Evolutionary conservation across 2,888 invertebrate species (phyloP).

Genomic region (Lycia hirtaria): DNA sequence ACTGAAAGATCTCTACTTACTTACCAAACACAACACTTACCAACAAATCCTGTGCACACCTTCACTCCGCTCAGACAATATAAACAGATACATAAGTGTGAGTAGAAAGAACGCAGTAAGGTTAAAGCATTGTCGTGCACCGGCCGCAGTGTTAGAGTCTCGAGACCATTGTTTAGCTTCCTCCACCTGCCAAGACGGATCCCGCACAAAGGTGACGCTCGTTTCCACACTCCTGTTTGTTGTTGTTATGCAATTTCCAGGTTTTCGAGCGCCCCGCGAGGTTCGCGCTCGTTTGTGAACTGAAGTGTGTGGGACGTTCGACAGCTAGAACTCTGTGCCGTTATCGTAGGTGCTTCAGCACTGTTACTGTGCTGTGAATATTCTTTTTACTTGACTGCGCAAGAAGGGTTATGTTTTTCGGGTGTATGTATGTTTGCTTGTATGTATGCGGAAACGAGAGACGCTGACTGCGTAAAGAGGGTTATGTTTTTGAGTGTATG

Average conservation of each 20-base stretch:
- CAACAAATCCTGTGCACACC: neutral
- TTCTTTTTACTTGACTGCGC: neutral
- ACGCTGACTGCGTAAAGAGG: too few relatives aligned
- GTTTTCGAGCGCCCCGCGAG: conserved; percentile 74
- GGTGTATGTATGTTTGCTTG: neutral
- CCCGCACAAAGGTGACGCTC: conserved; percentile 77
- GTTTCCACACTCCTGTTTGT: conserved; percentile 79
- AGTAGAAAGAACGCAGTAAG: neutral
- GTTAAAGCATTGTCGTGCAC: conserved; percentile 7
- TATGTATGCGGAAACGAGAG: too few relatives aligned
- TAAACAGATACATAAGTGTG: conserved; percentile 2
- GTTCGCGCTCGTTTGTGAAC: conserved; percentile 72
- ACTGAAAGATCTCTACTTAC: too few relatives aligned
- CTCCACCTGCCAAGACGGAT: conserved; percentile 80
- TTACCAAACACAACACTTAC: neutral
- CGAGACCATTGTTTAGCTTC: conserved; percentile 80
- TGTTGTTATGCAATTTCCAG: conserved; percentile 82
- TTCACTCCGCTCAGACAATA: neutral
- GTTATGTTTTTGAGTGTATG: too few relatives aligned
- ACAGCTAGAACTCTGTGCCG: conserved; percentile 27
- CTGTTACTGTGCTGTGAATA: conserved; percentile 13
- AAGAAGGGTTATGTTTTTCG: neutral
- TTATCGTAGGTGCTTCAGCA: conserved; percentile 36
- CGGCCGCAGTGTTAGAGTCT: conserved; percentile 66
- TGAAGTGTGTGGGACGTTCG: conserved; percentile 55